phyloP scores from a whole-genome alignment of 2,888 invertebrate genomes.

The Girardia tigrina region DNA sequence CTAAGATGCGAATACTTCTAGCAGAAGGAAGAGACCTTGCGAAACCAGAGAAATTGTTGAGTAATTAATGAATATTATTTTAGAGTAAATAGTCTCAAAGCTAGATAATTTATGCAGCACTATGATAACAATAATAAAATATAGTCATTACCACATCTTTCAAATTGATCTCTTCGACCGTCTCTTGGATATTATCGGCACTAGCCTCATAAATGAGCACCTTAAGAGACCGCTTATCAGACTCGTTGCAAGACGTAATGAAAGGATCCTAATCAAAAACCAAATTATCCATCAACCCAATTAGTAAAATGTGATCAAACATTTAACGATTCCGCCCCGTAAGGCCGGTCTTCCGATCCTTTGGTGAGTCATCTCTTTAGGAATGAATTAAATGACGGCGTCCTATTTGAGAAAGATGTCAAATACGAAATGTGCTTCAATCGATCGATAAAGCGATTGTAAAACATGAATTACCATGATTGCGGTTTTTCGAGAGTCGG shows the following conservation, averaged over 20 bases:
- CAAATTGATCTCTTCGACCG: constrained; percentile 24
- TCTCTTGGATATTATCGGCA: constrained; percentile 12
- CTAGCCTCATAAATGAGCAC: constrained; percentile 21
- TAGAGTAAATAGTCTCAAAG: no score
- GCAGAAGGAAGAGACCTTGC: no score
- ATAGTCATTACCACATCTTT: not conserved
- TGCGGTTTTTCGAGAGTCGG: constrained; percentile 77
- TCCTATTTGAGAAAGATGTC: not conserved
- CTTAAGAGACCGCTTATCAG: not conserved
- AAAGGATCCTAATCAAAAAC: constrained; percentile 21
- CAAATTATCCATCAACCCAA: not conserved
- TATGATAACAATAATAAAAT: no score
- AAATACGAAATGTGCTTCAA: not conserved
- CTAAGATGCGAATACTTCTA: no score
- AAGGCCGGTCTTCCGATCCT: not conserved
- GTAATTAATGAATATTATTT: no score
- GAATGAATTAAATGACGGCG: not conserved
- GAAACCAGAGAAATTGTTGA: no score
- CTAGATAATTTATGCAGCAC: no score
- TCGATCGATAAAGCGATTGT: no score
- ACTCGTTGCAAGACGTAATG: not conserved
- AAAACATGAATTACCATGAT: constrained; percentile 49
- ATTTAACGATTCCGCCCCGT: not conserved
- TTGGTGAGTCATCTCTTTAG: constrained; percentile 20
- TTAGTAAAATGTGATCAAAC: not conserved